Percentiles rank a stretch among this genome's conserved stretches.
These are phyloP conservation scores for Electrona antarctica DNA, from an alignment of 2,113 vertebrate genomes.

Conservation along the genomic window DNA sequence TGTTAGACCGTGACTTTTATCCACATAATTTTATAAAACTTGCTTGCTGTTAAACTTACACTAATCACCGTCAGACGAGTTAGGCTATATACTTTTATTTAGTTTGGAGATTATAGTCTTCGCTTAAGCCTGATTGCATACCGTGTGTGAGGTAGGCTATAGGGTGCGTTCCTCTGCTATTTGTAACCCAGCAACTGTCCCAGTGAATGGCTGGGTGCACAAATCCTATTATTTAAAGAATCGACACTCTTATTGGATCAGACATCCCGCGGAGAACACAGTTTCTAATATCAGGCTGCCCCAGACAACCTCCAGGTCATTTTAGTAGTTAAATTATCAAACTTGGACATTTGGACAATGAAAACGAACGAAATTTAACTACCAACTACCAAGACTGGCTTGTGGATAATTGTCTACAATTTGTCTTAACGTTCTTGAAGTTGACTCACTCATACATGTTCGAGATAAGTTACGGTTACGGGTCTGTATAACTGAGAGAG, in stretches of 20 bases:
- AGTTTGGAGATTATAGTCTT: neutral
- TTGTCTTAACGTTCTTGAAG: too few relatives aligned
- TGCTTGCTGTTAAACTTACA: too few relatives aligned
- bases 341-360: neutral
- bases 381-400: too few relatives aligned
- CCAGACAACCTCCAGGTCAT: neutral
- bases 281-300: constrained; percentile 5
- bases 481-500: too few relatives aligned
- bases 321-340: neutral
- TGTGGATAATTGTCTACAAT: neutral
- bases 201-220: constrained; percentile 69
- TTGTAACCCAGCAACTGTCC: constrained; percentile 80
- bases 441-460: neutral
- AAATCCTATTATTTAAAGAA: constrained; percentile 67
- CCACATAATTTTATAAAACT: too few relatives aligned
- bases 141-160: constrained; percentile 41
- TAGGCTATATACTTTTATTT: neutral
- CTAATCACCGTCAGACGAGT: neutral
- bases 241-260: constrained; percentile 56
- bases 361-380: too few relatives aligned
- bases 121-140: constrained; percentile 54
- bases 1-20: too few relatives aligned
- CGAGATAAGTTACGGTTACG: too few relatives aligned
- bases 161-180: constrained; percentile 65
- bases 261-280: constrained; percentile 29